Base-by-base conservation (phyloP, 2,113 vertebrate species). In the sheep (Ovis aries) region DNA sequence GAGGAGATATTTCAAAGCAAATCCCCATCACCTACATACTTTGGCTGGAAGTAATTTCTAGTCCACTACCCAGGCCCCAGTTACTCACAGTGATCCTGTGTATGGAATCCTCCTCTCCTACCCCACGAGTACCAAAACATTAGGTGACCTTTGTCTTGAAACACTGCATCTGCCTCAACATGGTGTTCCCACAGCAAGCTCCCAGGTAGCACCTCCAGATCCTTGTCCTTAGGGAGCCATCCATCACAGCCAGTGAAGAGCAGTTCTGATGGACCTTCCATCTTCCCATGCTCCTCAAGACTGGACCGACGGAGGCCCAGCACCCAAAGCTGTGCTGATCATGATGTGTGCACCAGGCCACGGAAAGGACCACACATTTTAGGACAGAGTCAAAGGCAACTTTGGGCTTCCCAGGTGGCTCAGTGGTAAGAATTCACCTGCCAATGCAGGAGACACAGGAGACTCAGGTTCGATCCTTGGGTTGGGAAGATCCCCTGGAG, bases 261-360 rank as follows among this genome's bases (percentile, higher is more conserved):
- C 50, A 3, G 1, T 53, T 19, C 53, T 25, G 7, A 5, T 40
- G 9, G 45, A 3, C 48, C n/a, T 23, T 16, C 60, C 13, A 12
- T 45, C 10, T 6, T 5, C 36, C 6, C 31, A 0, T 0, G 2
- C 4, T 45, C 50, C 13, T 15, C 0, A 3, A 27, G 10, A 10
- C 11, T 36, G 5, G 52, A 21, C 43, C 21, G 36, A 31, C 1
- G 9, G 74, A 45, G 40, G 27, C 53, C 80, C 15, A 33, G 91
- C 48, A 19, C 53, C 53, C 14, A 10, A 23, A 16, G 67, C 19
- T n/a, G 71, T 67, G 25, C 48, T 60, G 91, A 74, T 13, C 3
- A 1, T 1, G 19, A 60, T 25, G 1, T 10, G 1, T 40, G 25
- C 6, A 2, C 48, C n/a, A 21, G 29, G 29, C 12, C 9, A 40